Evolutionary conservation across 2,888 invertebrate species (phyloP).

Genomic region (Hanleya hanleyi): DNA sequence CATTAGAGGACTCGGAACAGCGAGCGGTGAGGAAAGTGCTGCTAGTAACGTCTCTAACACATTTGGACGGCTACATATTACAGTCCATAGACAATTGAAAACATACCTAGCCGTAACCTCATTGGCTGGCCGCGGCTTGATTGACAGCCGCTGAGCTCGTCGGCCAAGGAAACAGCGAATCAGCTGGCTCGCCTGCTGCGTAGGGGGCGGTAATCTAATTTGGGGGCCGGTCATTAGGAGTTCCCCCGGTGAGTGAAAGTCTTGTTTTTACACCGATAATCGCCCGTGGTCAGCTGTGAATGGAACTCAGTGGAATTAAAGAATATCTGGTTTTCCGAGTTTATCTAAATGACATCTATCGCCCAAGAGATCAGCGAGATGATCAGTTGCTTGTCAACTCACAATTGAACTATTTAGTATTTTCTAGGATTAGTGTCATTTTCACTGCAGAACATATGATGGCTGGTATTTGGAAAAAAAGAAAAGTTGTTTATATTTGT

Average conservation of each 20-base stretch:
- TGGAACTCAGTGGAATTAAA: neutral
- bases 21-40: neutral
- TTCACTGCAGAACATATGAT: no score
- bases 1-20: neutral
- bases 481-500: no score
- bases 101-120: neutral
- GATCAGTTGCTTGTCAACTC: no score
- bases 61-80: neutral
- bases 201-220: constrained; percentile 5
- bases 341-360: neutral
- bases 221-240: neutral
- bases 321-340: neutral
- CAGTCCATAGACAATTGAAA: constrained; percentile 2
- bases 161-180: neutral
- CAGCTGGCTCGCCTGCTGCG: neutral
- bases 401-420: no score
- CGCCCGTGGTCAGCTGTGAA: neutral
- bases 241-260: neutral
- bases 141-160: neutral
- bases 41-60: neutral
- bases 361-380: no score
- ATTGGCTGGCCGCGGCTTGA: neutral
- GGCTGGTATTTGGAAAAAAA: no score
- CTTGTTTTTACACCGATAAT: neutral
- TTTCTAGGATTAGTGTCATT: no score